Base-by-base conservation (phyloP, 2,888 invertebrate species). In the Leucophenga montana region DNA sequence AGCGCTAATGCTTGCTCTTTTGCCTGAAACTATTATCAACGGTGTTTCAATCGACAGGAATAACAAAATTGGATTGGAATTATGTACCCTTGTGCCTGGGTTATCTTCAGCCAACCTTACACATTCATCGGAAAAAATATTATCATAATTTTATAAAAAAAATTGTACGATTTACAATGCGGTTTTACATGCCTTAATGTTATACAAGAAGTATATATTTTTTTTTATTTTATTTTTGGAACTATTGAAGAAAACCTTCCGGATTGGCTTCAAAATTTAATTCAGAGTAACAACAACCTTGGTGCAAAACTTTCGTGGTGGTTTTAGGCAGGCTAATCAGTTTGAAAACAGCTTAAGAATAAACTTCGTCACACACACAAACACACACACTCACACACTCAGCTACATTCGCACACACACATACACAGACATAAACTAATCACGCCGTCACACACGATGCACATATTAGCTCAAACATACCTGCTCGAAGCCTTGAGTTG, bases 341-440 rank as follows among this genome's bases (percentile, higher is more conserved):
- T 64, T 64, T 64, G 62, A 64, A 64, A 64, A 64, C 48, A 64
- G 62, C 48, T 64, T 64, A 64, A 48, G 48, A 13, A 39, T n/a
- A 39, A 39, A 39, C 39, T 39, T 39, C 27, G 2, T 46, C 46
- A 20, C 61, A 62, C 61, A 62, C 61, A 39, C 27, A 20, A 2
- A 27, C 27, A 27, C 27, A 27, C 27, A 27, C 27, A 27, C 27
- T 22, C 18, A 39, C 44, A 39, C 3, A 61, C 39, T 18, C 33
- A 39, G 33, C 3, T 33, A 59, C 20, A 39, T 16, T 11, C 22
- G 20, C 33, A 8, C 11, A 22, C 6, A 39, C 13, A 61, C 44
- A 61, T 16, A 57, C 3, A 27, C 27, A 56, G 22, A 13, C 14
- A 27, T 22, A 22, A 20, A 56, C 56, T 27, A 14, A 56, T 20